A percentile compares a stretch with the other conserved stretches of the same genome.
phyloP scores from a whole-genome alignment of 23 tunicate species.

The Trididemnum miniatum region DNA sequence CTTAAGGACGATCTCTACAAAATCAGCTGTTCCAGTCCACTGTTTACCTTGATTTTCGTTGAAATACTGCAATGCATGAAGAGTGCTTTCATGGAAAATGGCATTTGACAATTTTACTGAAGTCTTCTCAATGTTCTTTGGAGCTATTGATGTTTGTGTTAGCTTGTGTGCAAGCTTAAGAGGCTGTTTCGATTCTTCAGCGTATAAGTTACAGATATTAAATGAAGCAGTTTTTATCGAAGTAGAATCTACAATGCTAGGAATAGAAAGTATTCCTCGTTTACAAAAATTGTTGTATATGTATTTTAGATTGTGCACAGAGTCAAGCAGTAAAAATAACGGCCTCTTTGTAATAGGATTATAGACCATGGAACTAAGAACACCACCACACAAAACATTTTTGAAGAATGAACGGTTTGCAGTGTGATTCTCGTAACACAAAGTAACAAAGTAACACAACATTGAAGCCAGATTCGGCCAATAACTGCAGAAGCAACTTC shows the following conservation, averaged over 20 bases:
- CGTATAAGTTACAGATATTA: slow-evolving; percentile 7
- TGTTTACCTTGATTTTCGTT: background rate
- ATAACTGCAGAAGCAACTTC: slow-evolving; percentile 8
- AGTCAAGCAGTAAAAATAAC: slow-evolving; percentile 23
- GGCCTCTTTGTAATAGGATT: slow-evolving; percentile 17
- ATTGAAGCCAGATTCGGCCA: background rate
- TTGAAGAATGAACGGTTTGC: slow-evolving; percentile 11
- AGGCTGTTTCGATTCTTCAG: background rate
- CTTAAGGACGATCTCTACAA: slow-evolving; percentile 16
- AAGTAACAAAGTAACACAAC: slow-evolving; percentile 8
- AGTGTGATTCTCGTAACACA: background rate
- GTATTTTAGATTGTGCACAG: slow-evolving; percentile 11
- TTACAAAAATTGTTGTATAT: slow-evolving; percentile 16
- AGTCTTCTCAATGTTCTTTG: slow-evolving; percentile 26
- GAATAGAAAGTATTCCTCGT: background rate
- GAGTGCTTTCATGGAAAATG: slow-evolving; percentile 27
- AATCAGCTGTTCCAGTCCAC: background rate
- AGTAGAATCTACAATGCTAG: slow-evolving; percentile 6
- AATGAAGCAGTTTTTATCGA: slow-evolving; percentile 11
- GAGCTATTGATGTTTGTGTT: background rate
- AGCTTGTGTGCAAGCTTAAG: slow-evolving; percentile 24
- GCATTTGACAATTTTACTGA: slow-evolving; percentile 19
- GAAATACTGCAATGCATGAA: slow-evolving; percentile 24
- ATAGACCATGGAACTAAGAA: slow-evolving; percentile 5
- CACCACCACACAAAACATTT: slow-evolving; percentile 2